phyloP scores from a whole-genome alignment of 2,113 vertebrate genomes.

The Lates calcarifer region DNA sequence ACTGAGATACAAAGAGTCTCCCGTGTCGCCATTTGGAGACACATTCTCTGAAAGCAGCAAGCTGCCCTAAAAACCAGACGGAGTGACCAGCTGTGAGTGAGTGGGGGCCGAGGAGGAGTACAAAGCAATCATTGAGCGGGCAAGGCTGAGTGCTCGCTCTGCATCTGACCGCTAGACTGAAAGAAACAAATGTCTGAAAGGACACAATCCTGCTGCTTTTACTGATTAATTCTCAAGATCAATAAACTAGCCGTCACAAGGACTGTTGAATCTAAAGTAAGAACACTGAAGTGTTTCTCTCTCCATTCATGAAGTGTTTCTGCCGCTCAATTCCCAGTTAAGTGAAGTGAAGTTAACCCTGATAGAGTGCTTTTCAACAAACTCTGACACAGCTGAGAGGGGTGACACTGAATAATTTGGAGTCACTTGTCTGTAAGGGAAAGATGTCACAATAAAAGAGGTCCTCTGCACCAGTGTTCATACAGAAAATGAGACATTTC shows the following conservation, averaged over 20 bases:
- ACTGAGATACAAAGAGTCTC: constrained; percentile 51
- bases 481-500: not conserved
- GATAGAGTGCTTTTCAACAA: constrained; percentile 1
- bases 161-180: constrained; percentile 7
- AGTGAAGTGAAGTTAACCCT: not conserved
- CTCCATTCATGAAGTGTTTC: not conserved
- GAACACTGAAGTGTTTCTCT: not conserved
- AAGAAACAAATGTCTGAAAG: constrained; percentile 52
- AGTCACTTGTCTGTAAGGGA: not conserved
- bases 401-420: not conserved
- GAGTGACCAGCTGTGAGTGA: constrained; percentile 63
- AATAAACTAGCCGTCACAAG: constrained; percentile 29
- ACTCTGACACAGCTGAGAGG: constrained; percentile 1
- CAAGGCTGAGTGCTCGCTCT: constrained; percentile 47
- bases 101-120: constrained; percentile 26
- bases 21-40: constrained; percentile 39
- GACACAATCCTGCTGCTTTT: constrained; percentile 56
- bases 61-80: constrained; percentile 40
- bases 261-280: constrained; percentile 17
- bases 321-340: not conserved
- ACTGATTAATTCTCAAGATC: constrained; percentile 49
- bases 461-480: not conserved
- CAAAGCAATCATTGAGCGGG: constrained; percentile 59
- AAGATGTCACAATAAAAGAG: not conserved
- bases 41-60: constrained; percentile 46